Conservation (phyloP, 2,888 invertebrate species). For the Hypercompe scribonia region DNA sequence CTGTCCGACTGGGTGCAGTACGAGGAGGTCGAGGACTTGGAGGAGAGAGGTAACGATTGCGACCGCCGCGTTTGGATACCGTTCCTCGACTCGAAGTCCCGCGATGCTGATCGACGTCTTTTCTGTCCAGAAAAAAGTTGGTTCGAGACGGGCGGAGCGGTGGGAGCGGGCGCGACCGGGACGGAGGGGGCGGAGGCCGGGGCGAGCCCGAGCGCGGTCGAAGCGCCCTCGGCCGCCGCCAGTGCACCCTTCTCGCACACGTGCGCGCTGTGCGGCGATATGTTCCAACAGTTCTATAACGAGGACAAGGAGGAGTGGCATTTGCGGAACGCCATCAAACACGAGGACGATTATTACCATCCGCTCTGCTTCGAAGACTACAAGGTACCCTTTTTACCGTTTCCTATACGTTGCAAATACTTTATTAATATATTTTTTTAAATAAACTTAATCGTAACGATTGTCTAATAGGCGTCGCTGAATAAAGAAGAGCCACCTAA, state of each 20-base stretch:
- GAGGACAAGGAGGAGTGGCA: constrained; percentile 99
- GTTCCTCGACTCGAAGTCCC: no score
- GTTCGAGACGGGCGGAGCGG: constrained; percentile 90
- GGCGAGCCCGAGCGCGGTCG: constrained; percentile 52
- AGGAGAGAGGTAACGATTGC: constrained; percentile 90
- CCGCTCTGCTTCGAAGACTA: constrained; percentile 96
- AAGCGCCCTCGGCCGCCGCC: constrained; percentile 90
- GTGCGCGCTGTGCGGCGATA: constrained; percentile 97
- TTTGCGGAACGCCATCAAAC: constrained; percentile 92
- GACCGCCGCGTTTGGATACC: background rate
- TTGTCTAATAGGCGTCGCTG: constrained; percentile 65
- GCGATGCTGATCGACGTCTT: constrained; percentile 6
- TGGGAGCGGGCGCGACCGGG: constrained; percentile 42
- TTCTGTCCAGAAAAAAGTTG: constrained; percentile 91
- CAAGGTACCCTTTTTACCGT: constrained; percentile 84
- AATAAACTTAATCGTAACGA: background rate
- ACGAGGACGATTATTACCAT: constrained; percentile 93
- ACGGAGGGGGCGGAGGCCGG: constrained; percentile 30
- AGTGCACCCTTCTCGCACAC: constrained; percentile 88
- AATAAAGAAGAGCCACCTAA: constrained; percentile 59
- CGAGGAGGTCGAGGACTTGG: constrained; percentile 96
- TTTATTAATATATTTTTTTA: no score
- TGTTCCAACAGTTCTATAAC: constrained; percentile 97
- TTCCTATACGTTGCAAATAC: no score
- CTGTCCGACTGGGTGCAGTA: constrained; percentile 97